Evolutionary conservation across 2,113 vertebrate genomes (phyloP), one percentile per base, ranked within the genome.

Genomic region (Petrocephalus zakoni): DNA sequence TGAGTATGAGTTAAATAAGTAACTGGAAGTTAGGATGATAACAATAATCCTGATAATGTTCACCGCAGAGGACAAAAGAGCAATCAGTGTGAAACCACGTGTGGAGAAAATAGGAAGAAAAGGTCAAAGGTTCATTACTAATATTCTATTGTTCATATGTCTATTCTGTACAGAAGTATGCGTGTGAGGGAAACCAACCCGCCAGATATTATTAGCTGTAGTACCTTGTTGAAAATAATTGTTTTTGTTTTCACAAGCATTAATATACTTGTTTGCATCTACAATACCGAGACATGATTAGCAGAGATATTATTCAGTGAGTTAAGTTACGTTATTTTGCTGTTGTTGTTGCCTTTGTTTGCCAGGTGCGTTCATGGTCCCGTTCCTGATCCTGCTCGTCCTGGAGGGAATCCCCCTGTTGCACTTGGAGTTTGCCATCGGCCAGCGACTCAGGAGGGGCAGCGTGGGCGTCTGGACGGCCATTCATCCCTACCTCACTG

Each of bases 281-380:
- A 25, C 58, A 64, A n/a, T n/a, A n/a, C n/a, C n/a, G 56, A 58
- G 61, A 64, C 11, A 64, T 64, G 10, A 11, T 64, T 64, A 0
- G 3, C 61, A 25, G 61, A 29, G n/a, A 64, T 64, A 64, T 29
- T 64, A 64, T 29, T 64, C 3, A 0, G 61, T 29, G 61, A 29
- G n/a, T 64, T 64, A 22, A 64, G 10, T 64, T 64, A 9, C 22
- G 7, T 25, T 25, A 11, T 29, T 29, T 29, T 64, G 25, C 25
- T 10, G n/a, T 4, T 25, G 22, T n/a, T 22, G 25, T 64, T 81
- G 11, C 17, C 34, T 46, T 46, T 81, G 55, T 68, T 92, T 92
- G 90, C 0, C 91, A 99, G 98, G 98, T 55, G 98, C 98, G 0
- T 99, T 99, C 87, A 99, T 99, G 98, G 99, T 99, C 87, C 98